Evolutionary conservation across 2,888 invertebrate genomes (phyloP).

Genomic region (Acanthopleura granulata): DNA sequence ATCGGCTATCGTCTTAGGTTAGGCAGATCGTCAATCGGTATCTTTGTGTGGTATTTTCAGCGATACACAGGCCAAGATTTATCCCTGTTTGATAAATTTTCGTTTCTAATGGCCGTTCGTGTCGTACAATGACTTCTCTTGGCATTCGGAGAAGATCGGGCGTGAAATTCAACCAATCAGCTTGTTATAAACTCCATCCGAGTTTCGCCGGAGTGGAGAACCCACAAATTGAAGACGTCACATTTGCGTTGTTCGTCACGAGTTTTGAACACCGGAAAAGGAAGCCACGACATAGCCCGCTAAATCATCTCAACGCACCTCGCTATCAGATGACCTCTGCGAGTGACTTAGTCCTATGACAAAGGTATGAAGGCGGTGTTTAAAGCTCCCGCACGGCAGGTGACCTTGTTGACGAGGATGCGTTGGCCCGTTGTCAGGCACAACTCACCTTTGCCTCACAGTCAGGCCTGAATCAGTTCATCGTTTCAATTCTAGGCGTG

Average conservation of each 20-base stretch:
- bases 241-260: neutral
- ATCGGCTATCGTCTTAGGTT: neutral
- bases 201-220: neutral
- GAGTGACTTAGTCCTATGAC: no score
- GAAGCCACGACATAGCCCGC: no score
- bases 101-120: slow-evolving; percentile 18
- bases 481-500: no score
- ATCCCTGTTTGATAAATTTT: slow-evolving; percentile 17
- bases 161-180: slow-evolving; percentile 1
- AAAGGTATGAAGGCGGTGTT: no score
- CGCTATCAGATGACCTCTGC: no score
- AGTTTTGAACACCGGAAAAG: neutral
- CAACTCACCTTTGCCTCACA: no score
- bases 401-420: no score
- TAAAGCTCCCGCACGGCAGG: no score
- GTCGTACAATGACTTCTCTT: slow-evolving; percentile 18
- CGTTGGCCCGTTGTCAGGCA: no score
- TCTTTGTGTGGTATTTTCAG: neutral
- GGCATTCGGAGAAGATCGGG: neutral
- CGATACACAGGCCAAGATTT: neutral
- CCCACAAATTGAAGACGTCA: neutral
- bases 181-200: neutral
- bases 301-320: no score
- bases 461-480: no score
- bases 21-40: neutral